Percentiles rank a stretch among this genome's conserved stretches.
These are phyloP conservation scores for Nannoperca obscura DNA, from an alignment of 2,797 vertebrate genomes.

Conservation along the genomic window DNA sequence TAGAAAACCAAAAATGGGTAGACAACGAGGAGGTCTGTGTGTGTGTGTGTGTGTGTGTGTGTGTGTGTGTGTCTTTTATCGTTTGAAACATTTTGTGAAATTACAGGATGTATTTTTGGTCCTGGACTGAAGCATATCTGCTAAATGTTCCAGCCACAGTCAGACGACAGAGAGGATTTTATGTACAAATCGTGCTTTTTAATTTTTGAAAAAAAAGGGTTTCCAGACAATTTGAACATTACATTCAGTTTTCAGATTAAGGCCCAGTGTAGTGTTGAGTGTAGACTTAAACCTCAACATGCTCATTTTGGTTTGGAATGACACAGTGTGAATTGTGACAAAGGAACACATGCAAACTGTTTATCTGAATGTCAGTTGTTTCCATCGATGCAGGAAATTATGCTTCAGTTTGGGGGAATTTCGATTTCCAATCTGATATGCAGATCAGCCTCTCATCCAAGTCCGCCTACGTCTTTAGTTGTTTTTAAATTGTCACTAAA, in stretches of 20 bases:
- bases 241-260: conserved; percentile 8
- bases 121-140: conserved; percentile 48
- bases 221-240: not conserved
- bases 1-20: conserved; percentile 63
- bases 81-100: conserved; percentile 65
- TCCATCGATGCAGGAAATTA: conserved; percentile 54
- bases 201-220: not conserved
- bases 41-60: not conserved
- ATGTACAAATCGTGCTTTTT: conserved; percentile 6
- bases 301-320: conserved; percentile 5
- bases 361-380: conserved; percentile 38
- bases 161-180: conserved; percentile 13
- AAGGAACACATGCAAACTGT: not conserved
- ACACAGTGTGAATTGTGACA: not conserved
- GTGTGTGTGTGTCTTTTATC: conserved; percentile 58
- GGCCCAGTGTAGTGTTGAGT: not conserved
- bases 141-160: conserved; percentile 41
- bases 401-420: conserved; percentile 18
- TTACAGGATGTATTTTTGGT: conserved; percentile 63
- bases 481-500: conserved; percentile 7
- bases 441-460: conserved; percentile 20
- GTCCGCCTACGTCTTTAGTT: conserved; percentile 6
- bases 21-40: conserved; percentile 42
- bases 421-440: conserved; percentile 26
- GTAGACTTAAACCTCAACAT: conserved; percentile 1